phyloP scores from a whole-genome alignment of 2,113 vertebrate species.

The Collichthys lucidus region DNA sequence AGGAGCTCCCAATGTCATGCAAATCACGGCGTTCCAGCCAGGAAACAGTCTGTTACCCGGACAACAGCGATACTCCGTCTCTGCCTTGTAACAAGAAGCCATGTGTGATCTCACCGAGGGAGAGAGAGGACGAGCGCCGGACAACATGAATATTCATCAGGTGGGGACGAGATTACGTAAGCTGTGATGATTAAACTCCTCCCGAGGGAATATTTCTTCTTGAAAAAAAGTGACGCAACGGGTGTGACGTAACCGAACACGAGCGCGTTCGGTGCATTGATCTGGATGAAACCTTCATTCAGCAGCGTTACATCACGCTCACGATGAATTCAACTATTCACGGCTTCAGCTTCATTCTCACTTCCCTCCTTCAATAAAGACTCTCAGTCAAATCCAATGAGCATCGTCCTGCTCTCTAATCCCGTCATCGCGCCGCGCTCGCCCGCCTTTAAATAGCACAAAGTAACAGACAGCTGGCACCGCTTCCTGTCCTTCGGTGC shows the following conservation, averaged over 20 bases:
- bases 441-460: constrained; percentile 12
- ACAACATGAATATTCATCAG: constrained; percentile 79
- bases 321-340: constrained; percentile 13
- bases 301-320: constrained; percentile 33
- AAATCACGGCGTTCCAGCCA: constrained; percentile 63
- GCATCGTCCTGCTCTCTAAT: constrained; percentile 30
- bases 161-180: constrained; percentile 58
- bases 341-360: constrained; percentile 15
- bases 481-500: constrained; percentile 14
- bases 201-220: not conserved
- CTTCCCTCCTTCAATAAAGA: constrained; percentile 32
- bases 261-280: not conserved
- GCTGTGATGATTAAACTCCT: constrained; percentile 38
- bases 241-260: constrained; percentile 42
- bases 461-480: constrained; percentile 24
- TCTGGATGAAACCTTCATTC: constrained; percentile 24
- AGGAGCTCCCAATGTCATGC: constrained; percentile 71
- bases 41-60: constrained; percentile 63
- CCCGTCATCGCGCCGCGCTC: constrained; percentile 16
- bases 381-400: constrained; percentile 57
- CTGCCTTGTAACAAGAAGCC: constrained; percentile 35
- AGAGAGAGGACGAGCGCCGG: constrained; percentile 49
- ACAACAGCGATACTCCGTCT: constrained; percentile 65
- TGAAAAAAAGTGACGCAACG: constrained; percentile 37
- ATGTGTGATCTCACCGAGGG: constrained; percentile 50